Conservation (phyloP, 2,113 vertebrate species). For the Rhipidura dahli region DNA sequence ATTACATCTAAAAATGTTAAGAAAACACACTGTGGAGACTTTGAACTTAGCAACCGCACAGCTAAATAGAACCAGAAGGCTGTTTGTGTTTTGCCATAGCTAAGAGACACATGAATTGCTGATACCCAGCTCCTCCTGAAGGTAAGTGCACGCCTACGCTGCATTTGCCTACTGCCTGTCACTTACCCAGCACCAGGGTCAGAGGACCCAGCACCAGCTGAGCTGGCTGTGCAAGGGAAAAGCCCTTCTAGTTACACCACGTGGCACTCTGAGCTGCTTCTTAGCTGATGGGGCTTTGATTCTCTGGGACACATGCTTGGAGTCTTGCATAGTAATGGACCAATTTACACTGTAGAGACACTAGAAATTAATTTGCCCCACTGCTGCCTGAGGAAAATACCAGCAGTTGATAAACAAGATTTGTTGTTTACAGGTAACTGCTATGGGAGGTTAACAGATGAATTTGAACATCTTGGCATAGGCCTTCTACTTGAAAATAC, state of each 20-base stretch:
- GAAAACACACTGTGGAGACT: neutral
- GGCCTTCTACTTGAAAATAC: neutral
- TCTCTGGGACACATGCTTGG: neutral
- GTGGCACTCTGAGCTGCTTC: neutral
- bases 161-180: neutral
- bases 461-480: neutral
- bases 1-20: neutral
- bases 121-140: neutral
- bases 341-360: neutral
- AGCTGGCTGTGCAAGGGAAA: neutral
- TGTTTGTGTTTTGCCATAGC: neutral
- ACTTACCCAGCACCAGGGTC: rapidly evolving
- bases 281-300: neutral
- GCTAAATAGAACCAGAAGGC: neutral
- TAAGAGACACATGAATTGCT: neutral
- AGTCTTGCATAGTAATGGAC: neutral
- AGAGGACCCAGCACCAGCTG: neutral
- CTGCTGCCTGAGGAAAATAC: neutral
- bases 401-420: neutral
- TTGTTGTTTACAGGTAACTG: neutral
- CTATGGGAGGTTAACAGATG: neutral
- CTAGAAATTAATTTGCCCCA: neutral
- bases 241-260: neutral
- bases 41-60: neutral
- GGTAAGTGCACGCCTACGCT: neutral